These are phyloP conservation scores for Scaptodrosophila lebanonensis DNA, from an alignment of 1,140 invertebrate genomes.

Conservation along the genomic window DNA sequence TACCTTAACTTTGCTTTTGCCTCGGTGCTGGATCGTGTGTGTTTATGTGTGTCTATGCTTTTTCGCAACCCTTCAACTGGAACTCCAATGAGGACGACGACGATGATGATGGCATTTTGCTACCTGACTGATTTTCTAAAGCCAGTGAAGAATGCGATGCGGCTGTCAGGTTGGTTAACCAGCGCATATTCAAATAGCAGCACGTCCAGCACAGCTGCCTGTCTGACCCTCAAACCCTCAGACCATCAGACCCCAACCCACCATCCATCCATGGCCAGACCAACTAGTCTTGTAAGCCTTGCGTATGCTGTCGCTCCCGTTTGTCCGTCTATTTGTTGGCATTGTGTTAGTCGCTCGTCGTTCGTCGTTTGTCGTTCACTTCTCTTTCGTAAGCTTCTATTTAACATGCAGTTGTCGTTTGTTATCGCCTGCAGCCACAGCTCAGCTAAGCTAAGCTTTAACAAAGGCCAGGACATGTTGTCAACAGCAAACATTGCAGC, in stretches of 20 bases:
- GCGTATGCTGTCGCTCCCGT: slow-evolving; percentile 55
- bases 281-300: no score
- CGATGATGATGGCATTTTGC: slow-evolving; percentile 68
- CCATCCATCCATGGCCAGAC: no score
- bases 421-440: slow-evolving; percentile 71
- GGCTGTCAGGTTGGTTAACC: no score
- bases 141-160: no score
- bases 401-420: slow-evolving; percentile 76
- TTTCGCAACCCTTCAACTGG: slow-evolving; percentile 55
- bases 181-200: slow-evolving; percentile 59
- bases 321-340: slow-evolving; percentile 25
- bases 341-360: not conserved
- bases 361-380: slow-evolving; percentile 22
- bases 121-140: slow-evolving; percentile 72
- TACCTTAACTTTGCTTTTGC: slow-evolving; percentile 66
- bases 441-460: slow-evolving; percentile 31
- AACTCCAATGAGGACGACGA: slow-evolving; percentile 12
- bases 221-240: slow-evolving; percentile 1
- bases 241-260: no score
- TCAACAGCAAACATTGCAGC: slow-evolving; percentile 44
- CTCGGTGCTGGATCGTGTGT: slow-evolving; percentile 34
- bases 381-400: slow-evolving; percentile 66
- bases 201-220: slow-evolving; percentile 39
- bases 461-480: slow-evolving; percentile 53
- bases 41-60: slow-evolving; percentile 29